Base-by-base conservation (phyloP, 2,113 vertebrate species). In the Lepisosteus osseus region DNA sequence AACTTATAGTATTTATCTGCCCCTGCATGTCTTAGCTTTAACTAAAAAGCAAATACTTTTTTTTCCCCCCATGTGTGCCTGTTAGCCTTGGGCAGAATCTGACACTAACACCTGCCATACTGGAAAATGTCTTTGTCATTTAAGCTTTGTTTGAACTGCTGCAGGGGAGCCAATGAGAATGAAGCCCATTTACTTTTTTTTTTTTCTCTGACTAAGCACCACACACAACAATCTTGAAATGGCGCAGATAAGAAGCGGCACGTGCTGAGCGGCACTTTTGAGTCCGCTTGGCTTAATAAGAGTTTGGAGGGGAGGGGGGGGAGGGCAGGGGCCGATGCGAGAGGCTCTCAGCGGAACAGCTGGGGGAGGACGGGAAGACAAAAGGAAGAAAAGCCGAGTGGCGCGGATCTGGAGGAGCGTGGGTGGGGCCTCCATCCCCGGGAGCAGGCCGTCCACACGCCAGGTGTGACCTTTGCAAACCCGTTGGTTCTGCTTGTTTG, bases 41-140 rank as follows among this genome's bases (percentile, higher is more conserved):
- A 82, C 61, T 47, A 79, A 29, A 81, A 81, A 81, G 61, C 80
- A 54, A 72, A 78, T 68, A 74, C 54, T 71, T 71, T 17, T 56
- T 15, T 43, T 44, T 40, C 54, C 12, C 17, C 83, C 84, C 87
- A 91, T 90, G 86, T 85, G 89, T 87, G 87, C 89, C 85, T 85
- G 80, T 90, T 88, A 85, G 87, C 91, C 90, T 83, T 84, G 80
- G 88, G 91, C 82, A 81, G 91, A 93, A 92, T 94, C 89, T 71
- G 82, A 90, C 79, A 90, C 92, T 88, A 92, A 90, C 92, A 93
- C 93, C 92, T 91, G 93, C 94, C 85, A 73, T 86, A 80, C 86
- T 85, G 77, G 92, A 93, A 93, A 92, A 92, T 86, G 90, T 93
- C 94, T 97, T 95, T 95, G 94, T 95, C 92, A 88, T 90, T 81